phyloP scores from a whole-genome alignment of 2,797 vertebrate species.

The Pelochelys cantorii region DNA sequence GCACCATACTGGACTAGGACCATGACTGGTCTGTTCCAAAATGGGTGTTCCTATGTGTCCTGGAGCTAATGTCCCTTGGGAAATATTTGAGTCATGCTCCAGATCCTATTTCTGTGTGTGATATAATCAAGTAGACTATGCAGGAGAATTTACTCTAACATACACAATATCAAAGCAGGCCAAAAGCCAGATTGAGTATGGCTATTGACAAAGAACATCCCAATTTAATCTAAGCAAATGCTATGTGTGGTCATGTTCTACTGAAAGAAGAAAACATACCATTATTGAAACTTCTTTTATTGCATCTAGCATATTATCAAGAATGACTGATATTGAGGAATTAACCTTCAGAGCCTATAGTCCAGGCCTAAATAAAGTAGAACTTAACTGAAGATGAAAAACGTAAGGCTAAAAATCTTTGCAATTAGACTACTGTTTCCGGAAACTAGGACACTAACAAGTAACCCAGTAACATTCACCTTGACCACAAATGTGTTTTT shows the following conservation, averaged over 20 bases:
- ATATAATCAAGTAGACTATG: neutral
- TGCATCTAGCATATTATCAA: slow-evolving; percentile 19
- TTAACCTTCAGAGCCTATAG: slow-evolving; percentile 13
- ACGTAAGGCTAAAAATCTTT: slow-evolving; percentile 8
- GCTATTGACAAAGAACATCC: neutral
- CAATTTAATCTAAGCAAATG: slow-evolving; percentile 16
- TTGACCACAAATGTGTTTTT: slow-evolving; percentile 59
- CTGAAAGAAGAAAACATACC: slow-evolving; percentile 2
- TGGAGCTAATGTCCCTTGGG: neutral
- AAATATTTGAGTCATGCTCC: slow-evolving; percentile 5
- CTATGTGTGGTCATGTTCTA: neutral
- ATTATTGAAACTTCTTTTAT: slow-evolving; percentile 10
- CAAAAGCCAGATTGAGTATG: slow-evolving; percentile 14
- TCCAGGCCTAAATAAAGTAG: neutral
- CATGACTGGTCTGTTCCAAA: neutral
- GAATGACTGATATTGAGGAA: neutral
- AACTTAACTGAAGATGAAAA: neutral
- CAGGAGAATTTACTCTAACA: neutral
- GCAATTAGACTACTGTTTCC: neutral
- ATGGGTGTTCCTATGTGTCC: neutral
- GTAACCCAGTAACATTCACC: slow-evolving; percentile 49
- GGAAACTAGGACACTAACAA: slow-evolving; percentile 26
- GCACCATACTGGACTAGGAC: neutral
- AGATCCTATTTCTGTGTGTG: neutral
- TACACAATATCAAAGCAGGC: neutral